Base-by-base conservation (phyloP, 2,888 invertebrate genomes). In the Zootermopsis nevadensis region DNA sequence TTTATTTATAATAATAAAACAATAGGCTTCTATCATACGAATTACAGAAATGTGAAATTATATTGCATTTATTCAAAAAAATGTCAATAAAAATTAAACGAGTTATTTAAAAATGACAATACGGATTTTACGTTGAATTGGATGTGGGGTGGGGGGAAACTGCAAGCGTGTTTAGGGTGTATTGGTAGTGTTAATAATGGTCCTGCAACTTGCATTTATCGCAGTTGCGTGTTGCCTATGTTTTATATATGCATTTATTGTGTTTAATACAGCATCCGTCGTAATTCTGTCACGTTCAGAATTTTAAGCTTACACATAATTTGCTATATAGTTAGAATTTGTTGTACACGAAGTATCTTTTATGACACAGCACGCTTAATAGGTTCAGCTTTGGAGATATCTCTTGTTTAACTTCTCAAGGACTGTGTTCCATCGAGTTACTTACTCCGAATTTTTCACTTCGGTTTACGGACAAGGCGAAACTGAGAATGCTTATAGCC, bases 71-170 rank as follows among this genome's bases (percentile, higher is more conserved):
- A 69, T 31, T 69, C 22, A 33, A 69, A 69, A 69, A 69, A 69
- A 69, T 30, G 69, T 69, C 31, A 69, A 69, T 69, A 69, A 69
- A 69, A 69, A 69, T 69, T 66, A 31, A 31, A 69, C 27, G 69
- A 69, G 69, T 69, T 69, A 69, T 69, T 69, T 69, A 33, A 69
- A 69, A 69, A 69, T 69, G 22, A 69, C 69, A 69, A 69, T 67
- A 15, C 30, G 67, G 27, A 67, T 33, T 69, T 31, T 24, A 33
- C 19, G 69, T 19, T n/a, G 27, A 27, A 66, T n/a, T 1, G 60
- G 6, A 67, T 30, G 67, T 12, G 67, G 7, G 30, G 27, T 12
- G 33, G 69, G 69, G 33, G 33, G 22, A 6, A 69, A 69, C 69
- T 69, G 69, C 31, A 33, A 69, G 33, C 33, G 3, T 69, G 69